Evolutionary conservation across 2,797 vertebrate species (phyloP).

Genomic region (Myoxocephalus aenaeus): DNA sequence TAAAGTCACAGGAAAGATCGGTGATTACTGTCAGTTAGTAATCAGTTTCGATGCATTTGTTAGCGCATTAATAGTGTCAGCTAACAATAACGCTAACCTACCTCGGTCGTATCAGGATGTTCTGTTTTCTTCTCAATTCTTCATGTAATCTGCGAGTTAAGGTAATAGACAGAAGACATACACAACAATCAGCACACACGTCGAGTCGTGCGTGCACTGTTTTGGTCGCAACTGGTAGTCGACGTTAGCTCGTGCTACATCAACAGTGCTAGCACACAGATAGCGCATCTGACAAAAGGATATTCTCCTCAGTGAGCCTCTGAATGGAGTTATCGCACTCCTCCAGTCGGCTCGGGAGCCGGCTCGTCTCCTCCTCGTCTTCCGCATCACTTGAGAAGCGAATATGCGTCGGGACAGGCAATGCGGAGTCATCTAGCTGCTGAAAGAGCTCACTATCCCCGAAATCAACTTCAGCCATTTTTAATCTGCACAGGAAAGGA

Average conservation of each 20-base stretch:
- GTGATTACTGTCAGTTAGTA: not conserved
- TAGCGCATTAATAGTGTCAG: not conserved
- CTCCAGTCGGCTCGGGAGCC: constrained; percentile 81
- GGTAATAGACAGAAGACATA: constrained; percentile 55
- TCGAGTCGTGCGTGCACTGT: constrained; percentile 1
- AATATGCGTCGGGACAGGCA: constrained; percentile 69
- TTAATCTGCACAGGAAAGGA: constrained; percentile 58
- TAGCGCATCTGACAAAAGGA: constrained; percentile 81
- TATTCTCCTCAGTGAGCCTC: constrained; percentile 93
- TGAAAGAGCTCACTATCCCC: constrained; percentile 93
- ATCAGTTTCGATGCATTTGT: constrained; percentile 32
- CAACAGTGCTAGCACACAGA: constrained; percentile 22
- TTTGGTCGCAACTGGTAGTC: constrained; percentile 33
- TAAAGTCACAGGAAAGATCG: constrained; percentile 49
- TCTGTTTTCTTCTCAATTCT: constrained; percentile 90
- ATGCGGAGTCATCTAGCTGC: constrained; percentile 85
- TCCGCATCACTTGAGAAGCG: constrained; percentile 78
- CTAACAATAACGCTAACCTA: constrained; percentile 62
- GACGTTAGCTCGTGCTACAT: constrained; percentile 27
- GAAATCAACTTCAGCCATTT: constrained; percentile 95
- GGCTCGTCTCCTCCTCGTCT: constrained; percentile 47
- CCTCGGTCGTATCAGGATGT: constrained; percentile 90
- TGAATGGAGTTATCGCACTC: constrained; percentile 85
- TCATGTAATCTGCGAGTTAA: constrained; percentile 91
- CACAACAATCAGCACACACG: not conserved